A percentile compares a stretch with the other conserved stretches of the same genome.
Evolutionary conservation across 2,888 invertebrate species (phyloP).

Genomic region (Oxyteleia sp.): DNA sequence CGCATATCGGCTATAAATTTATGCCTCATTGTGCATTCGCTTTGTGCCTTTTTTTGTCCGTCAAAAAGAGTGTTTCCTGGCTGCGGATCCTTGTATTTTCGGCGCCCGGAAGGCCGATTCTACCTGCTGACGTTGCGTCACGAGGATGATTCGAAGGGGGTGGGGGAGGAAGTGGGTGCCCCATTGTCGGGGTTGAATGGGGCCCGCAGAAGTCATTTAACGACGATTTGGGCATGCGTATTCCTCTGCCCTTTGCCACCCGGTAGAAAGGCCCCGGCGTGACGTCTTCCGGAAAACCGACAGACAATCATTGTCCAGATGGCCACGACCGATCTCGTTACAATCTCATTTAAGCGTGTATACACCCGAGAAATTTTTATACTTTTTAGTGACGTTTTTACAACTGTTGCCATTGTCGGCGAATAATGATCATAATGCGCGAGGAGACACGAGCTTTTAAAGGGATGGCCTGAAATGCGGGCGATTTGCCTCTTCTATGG

Average conservation of each 20-base stretch:
- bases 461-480: conserved; percentile 31
- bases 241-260: conserved; percentile 29
- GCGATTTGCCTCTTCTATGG: conserved; percentile 4
- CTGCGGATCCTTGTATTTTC: conserved; percentile 23
- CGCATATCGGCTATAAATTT: conserved; percentile 49
- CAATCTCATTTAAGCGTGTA: conserved; percentile 52
- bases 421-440: conserved; percentile 37
- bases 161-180: conserved; percentile 57
- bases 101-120: conserved; percentile 46
- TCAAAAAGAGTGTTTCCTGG: conserved; percentile 33
- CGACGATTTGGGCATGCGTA: conserved; percentile 26
- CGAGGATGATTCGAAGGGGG: conserved; percentile 25
- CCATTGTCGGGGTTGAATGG: conserved; percentile 41
- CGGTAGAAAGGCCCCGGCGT: conserved; percentile 48
- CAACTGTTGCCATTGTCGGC: conserved; percentile 49
- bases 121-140: conserved; percentile 69
- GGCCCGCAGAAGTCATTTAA: conserved; percentile 50
- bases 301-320: conserved; percentile 38
- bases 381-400: conserved; percentile 55
- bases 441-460: conserved; percentile 34
- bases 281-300: conserved; percentile 68
- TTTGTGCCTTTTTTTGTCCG: conserved; percentile 35
- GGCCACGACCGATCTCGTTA: conserved; percentile 56
- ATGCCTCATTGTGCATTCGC: conserved; percentile 27
- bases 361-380: conserved; percentile 54